These are phyloP conservation scores for Zophobas morio DNA, from an alignment of 1,140 invertebrate species.

Conservation along the genomic window DNA sequence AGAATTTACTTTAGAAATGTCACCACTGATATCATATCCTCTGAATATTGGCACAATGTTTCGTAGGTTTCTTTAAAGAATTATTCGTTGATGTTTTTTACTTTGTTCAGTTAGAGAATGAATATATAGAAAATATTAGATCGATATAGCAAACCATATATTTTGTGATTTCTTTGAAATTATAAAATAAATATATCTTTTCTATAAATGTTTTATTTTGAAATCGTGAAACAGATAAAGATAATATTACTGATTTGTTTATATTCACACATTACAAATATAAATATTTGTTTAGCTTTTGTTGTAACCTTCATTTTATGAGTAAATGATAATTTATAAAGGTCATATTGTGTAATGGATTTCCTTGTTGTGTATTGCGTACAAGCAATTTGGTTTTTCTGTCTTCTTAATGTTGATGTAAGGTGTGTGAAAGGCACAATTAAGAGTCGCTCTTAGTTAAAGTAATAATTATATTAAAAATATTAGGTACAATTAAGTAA, in stretches of 20 bases:
- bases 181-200: conserved; percentile 39
- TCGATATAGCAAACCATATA: neutral
- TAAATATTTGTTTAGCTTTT: neutral
- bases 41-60: neutral
- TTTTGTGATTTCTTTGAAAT: conserved; percentile 25
- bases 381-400: too few species aligned
- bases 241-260: too few species aligned
- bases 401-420: neutral
- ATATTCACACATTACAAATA: neutral
- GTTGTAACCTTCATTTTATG: neutral
- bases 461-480: conserved; percentile 64
- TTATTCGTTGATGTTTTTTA: neutral
- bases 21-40: neutral
- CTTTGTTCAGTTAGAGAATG: neutral
- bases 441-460: conserved; percentile 30
- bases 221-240: neutral
- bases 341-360: too few species aligned
- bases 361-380: too few species aligned
- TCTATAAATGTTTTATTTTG: conserved; percentile 13
- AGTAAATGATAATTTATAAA: neutral
- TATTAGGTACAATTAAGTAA: conserved; percentile 65
- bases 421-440: neutral
- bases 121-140: neutral
- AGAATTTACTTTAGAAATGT: neutral
- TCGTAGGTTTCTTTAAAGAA: neutral